phyloP scores from a whole-genome alignment of 2,113 vertebrate species.

The Bucco capensis region DNA sequence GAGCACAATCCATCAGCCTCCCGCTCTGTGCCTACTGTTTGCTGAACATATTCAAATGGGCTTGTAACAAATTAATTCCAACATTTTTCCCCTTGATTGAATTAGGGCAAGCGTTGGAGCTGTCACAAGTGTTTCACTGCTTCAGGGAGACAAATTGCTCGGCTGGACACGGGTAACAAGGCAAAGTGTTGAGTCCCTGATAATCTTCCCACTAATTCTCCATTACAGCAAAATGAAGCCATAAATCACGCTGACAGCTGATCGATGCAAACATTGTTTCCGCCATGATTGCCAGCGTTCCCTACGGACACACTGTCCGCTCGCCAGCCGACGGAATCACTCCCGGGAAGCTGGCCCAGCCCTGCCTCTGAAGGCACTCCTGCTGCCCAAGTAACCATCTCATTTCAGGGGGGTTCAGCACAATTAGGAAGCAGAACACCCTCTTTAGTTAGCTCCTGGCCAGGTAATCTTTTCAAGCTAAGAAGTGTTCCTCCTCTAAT shows the following conservation, averaged over 20 bases:
- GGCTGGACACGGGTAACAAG: slow-evolving; percentile 99
- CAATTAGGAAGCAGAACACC: too few relatives aligned
- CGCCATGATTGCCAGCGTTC: slow-evolving; percentile 99
- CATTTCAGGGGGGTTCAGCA: too few relatives aligned
- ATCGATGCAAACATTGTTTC: slow-evolving; percentile 99
- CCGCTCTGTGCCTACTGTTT: slow-evolving; percentile 90
- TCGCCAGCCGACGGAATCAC: slow-evolving; percentile 90
- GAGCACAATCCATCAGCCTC: slow-evolving; percentile 97
- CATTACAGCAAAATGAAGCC: slow-evolving; percentile 99
- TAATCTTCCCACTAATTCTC: slow-evolving; percentile 99
- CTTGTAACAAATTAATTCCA: slow-evolving; percentile 99
- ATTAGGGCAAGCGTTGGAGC: slow-evolving; percentile 99
- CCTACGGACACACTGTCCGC: slow-evolving; percentile 98
- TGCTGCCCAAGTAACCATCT: slow-evolving; percentile 87
- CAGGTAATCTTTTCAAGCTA: slow-evolving; percentile 67
- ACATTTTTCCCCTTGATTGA: slow-evolving; percentile 99
- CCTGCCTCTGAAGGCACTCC: slow-evolving; percentile 80
- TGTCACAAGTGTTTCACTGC: slow-evolving; percentile 99
- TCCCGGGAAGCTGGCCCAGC: slow-evolving; percentile 79
- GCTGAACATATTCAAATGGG: slow-evolving; percentile 99
- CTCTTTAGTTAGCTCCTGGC: slow-evolving; percentile 69
- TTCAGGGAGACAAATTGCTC: slow-evolving; percentile 99
- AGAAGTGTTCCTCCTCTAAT: slow-evolving; percentile 64
- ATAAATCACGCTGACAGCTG: slow-evolving; percentile 99
- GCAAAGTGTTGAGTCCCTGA: slow-evolving; percentile 99